Evolutionary conservation across 2,113 vertebrate species (phyloP), one percentile per base, ranked within the genome.

Genomic region (Saccopteryx leptura): DNA sequence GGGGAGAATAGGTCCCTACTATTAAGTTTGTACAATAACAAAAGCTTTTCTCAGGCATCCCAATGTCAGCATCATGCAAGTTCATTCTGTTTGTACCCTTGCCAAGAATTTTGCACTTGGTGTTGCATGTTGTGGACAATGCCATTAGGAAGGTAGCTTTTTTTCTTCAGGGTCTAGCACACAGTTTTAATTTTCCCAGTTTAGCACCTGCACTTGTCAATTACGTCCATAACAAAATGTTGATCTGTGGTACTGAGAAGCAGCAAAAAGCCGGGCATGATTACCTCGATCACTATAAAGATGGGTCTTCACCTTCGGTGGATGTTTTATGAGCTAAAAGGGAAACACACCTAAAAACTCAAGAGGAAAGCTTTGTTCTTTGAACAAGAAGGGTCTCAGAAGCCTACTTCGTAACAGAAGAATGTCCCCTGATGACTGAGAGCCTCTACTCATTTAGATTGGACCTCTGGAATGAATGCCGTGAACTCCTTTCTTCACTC

Each of bases 321-420:
- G 31, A 7, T 75, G 10, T 26, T 18, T 18, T 60, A 56, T 90
- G 17, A 7, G 10, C 66, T 95, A 0, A 18, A 96, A 97, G 8
- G 78, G 88, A 94, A 21, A 86, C n/a, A 0, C 2, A 8, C 26
- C 88, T 46, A 94, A 94, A 97, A 97, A 90, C 19, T 78, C 88
- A 56, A 97, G 50, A 96, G 91, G 91, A 97, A 97, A 98, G 68
- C 56, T 74, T 58, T 75, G 46, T 76, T 63, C 4, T 78, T 94
- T 9, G 39, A 52, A 96, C 91, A 63, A 94, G 94, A 54, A 93
- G 72, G 66, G 61, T 76, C 63, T 58, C 89, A 94, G 63, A 95
- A 92, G 18, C 39, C 39, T 80, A 91, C 23, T 72, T 88, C 93
- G 85, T 93, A 97, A 97, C 91, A 2, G 9, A 87, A 94, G 33